Conservation (phyloP, 2,888 invertebrate species). For the Orchesellides sinensis region DNA sequence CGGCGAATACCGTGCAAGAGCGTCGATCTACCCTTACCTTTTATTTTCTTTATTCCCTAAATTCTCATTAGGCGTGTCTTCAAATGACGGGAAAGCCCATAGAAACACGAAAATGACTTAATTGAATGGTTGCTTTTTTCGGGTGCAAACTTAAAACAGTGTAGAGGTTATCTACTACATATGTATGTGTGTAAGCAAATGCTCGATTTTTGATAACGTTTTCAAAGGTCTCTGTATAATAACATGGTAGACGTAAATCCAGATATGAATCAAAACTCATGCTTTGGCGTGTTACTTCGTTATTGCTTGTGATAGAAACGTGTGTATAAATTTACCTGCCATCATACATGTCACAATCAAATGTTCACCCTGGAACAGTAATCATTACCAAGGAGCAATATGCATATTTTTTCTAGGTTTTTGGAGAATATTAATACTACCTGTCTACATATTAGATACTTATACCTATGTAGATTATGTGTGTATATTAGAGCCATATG, state of each 20-base stretch:
- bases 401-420: slow-evolving; percentile 2
- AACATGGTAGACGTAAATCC: slow-evolving; percentile 55
- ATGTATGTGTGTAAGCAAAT: not conserved
- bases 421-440: not conserved
- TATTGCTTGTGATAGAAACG: not conserved
- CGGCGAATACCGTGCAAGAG: slow-evolving; percentile 27
- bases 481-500: not conserved
- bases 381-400: slow-evolving; percentile 3
- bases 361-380: not conserved
- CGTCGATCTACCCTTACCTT: not conserved
- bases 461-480: too few species aligned
- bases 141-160: slow-evolving; percentile 28
- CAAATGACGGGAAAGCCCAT: slow-evolving; percentile 59
- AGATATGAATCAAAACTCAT: slow-evolving; percentile 48
- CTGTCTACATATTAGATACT: not conserved
- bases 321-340: not conserved
- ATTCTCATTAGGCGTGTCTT: slow-evolving; percentile 75
- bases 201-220: too few species aligned
- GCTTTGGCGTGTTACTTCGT: not conserved
- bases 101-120: slow-evolving; percentile 72
- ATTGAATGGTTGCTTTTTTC: slow-evolving; percentile 73
- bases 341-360: not conserved
- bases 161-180: too few species aligned
- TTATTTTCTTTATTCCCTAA: too few species aligned
- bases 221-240: slow-evolving; percentile 47